Conservation (phyloP, 2,113 vertebrate genomes). For the Brienomyrus longianalis region DNA sequence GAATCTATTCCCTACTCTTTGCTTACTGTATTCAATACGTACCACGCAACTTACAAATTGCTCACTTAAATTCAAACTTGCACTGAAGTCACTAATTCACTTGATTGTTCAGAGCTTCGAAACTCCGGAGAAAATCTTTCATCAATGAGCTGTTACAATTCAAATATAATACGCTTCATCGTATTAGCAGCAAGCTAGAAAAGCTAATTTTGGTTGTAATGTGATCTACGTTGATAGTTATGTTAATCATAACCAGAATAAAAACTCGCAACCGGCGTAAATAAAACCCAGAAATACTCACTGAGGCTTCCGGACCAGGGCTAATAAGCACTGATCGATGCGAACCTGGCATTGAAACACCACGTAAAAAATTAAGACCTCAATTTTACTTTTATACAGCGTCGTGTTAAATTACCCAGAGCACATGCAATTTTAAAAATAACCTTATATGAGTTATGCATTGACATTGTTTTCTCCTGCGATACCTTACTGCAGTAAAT, state of each 20-base stretch:
- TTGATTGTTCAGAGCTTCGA: not conserved
- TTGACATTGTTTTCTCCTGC: not conserved
- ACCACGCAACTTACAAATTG: not conserved
- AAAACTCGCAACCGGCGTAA: not conserved
- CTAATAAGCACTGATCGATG: not conserved
- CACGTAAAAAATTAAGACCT: not conserved
- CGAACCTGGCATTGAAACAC: not conserved
- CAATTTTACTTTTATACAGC: not conserved
- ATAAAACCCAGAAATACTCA: not conserved
- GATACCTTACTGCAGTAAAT: not conserved
- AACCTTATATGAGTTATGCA: not conserved
- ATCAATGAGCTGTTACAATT: not conserved
- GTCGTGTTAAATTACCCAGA: not conserved
- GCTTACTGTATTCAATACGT: not conserved
- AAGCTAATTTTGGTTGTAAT: not conserved
- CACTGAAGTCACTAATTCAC: too few species aligned
- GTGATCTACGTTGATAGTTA: not conserved
- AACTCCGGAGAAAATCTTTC: not conserved
- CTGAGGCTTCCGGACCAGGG: not conserved
- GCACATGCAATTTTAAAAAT: not conserved
- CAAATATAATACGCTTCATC: not conserved
- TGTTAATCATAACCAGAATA: not conserved
- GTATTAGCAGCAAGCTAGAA: not conserved
- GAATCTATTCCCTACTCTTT: not conserved
- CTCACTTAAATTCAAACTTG: not conserved